These are phyloP conservation scores for Oryzaephilus surinamensis DNA, from an alignment of 1,140 invertebrate species.

Conservation along the genomic window DNA sequence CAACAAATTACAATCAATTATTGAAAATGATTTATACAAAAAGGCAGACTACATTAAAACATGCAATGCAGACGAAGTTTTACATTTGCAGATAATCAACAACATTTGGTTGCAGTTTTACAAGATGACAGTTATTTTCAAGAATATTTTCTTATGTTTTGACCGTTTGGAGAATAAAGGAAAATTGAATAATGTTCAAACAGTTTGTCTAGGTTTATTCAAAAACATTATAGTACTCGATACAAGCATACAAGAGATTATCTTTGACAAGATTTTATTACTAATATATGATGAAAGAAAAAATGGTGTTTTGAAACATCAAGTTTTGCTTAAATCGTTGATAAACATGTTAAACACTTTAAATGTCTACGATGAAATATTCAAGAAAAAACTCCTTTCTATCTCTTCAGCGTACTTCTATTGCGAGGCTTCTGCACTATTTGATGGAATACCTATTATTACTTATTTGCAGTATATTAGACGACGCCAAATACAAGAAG, in stretches of 20 bases:
- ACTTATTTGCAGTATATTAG: conserved; percentile 86
- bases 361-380: conserved; percentile 87
- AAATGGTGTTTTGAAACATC: conserved; percentile 81
- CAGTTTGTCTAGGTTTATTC: conserved; percentile 85
- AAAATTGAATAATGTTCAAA: conserved; percentile 22
- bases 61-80: conserved; percentile 72
- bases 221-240: conserved; percentile 83
- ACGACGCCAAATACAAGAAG: conserved; percentile 82
- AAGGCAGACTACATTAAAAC: conserved; percentile 81
- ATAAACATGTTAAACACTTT: conserved; percentile 91
- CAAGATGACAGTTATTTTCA: conserved; percentile 93
- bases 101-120: conserved; percentile 89
- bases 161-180: conserved; percentile 64
- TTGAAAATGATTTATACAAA: conserved; percentile 77
- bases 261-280: conserved; percentile 80
- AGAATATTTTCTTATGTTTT: conserved; percentile 93
- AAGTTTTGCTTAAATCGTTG: conserved; percentile 82
- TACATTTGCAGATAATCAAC: conserved; percentile 84
- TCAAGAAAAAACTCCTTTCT: conserved; percentile 83
- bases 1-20: conserved; percentile 71
- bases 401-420: conserved; percentile 83
- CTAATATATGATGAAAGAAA: conserved; percentile 83
- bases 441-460: conserved; percentile 85
- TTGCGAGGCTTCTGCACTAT: conserved; percentile 69
- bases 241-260: conserved; percentile 72